Conservation (phyloP, 64 coral and sea anemone species). For the Stylophora pistillata region DNA sequence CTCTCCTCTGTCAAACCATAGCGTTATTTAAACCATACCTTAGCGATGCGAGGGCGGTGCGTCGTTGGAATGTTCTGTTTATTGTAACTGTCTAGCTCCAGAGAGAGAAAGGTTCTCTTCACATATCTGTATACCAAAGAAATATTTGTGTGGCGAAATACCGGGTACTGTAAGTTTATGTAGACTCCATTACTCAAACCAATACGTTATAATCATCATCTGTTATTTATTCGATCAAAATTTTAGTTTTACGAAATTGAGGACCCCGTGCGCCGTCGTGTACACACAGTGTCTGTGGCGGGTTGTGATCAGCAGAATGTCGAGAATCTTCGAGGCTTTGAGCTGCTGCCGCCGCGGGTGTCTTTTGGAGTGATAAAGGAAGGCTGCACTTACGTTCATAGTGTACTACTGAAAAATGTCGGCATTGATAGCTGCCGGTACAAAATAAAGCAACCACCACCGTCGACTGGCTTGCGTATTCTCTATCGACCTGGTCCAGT, state of each 20-base stretch:
- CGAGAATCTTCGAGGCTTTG: slow-evolving; percentile 71
- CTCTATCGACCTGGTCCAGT: slow-evolving; percentile 91
- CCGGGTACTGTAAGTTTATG: too few species aligned
- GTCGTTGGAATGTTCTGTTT: too few species aligned
- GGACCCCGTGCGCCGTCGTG: slow-evolving; percentile 75
- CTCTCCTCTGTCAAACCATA: too few species aligned
- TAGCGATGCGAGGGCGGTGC: too few species aligned
- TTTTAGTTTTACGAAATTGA: slow-evolving; percentile 77
- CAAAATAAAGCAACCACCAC: slow-evolving; percentile 89
- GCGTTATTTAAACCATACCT: too few species aligned
- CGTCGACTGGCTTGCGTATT: slow-evolving; percentile 83
- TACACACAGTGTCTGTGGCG: slow-evolving; percentile 88
- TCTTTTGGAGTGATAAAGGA: slow-evolving; percentile 90
- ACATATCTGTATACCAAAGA: too few species aligned
- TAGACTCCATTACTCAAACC: too few species aligned
- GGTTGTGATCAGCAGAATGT: slow-evolving; percentile 60
- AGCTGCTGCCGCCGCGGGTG: slow-evolving; percentile 81
- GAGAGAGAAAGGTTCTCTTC: too few species aligned
- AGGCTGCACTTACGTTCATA: slow-evolving; percentile 83
- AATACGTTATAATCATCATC: not conserved
- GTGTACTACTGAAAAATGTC: slow-evolving; percentile 81
- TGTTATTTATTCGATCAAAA: not conserved
- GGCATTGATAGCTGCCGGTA: slow-evolving; percentile 95
- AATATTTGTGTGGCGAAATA: too few species aligned
- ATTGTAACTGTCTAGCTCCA: too few species aligned